Evolutionary conservation across 2,888 invertebrate genomes (phyloP).

Genomic region (Synanthedon myopaeformis): DNA sequence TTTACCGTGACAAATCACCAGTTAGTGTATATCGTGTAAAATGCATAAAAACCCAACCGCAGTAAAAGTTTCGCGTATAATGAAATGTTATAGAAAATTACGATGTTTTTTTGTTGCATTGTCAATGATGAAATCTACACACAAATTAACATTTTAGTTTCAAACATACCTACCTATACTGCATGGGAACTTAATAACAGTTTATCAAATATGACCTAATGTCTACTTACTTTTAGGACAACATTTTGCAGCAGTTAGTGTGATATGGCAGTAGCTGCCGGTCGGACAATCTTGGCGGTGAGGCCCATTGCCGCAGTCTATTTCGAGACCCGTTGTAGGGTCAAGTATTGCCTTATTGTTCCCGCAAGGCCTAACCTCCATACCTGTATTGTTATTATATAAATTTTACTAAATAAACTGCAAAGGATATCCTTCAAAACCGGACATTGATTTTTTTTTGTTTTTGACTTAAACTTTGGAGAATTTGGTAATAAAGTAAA

Average conservation of each 20-base stretch:
- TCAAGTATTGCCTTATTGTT: slow-evolving; percentile 81
- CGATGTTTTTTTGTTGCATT: not conserved
- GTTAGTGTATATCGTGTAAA: slow-evolving; percentile 20
- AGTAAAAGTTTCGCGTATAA: slow-evolving; percentile 11
- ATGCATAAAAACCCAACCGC: slow-evolving; percentile 25
- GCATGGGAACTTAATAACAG: too few species aligned
- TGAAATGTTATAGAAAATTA: slow-evolving; percentile 5
- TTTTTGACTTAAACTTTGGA: too few species aligned
- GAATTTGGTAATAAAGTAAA: too few species aligned
- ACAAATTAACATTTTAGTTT: not conserved
- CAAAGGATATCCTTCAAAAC: not conserved
- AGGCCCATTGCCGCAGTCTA: slow-evolving; percentile 85
- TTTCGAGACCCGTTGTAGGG: slow-evolving; percentile 77
- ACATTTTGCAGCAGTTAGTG: slow-evolving; percentile 84
- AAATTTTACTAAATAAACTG: not conserved
- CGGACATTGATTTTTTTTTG: too few species aligned
- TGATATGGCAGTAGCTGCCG: slow-evolving; percentile 89
- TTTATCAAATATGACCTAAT: not conserved
- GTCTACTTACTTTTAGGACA: slow-evolving; percentile 82
- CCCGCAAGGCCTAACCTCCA: slow-evolving; percentile 89
- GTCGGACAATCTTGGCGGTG: slow-evolving; percentile 85
- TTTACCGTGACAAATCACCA: slow-evolving; percentile 51
- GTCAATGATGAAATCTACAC: not conserved
- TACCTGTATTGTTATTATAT: slow-evolving; percentile 57
- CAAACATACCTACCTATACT: not conserved